Evolutionary conservation across 2,113 vertebrate species (phyloP), one percentile per base, ranked within the genome.

Genomic region (Heterocephalus glaber): DNA sequence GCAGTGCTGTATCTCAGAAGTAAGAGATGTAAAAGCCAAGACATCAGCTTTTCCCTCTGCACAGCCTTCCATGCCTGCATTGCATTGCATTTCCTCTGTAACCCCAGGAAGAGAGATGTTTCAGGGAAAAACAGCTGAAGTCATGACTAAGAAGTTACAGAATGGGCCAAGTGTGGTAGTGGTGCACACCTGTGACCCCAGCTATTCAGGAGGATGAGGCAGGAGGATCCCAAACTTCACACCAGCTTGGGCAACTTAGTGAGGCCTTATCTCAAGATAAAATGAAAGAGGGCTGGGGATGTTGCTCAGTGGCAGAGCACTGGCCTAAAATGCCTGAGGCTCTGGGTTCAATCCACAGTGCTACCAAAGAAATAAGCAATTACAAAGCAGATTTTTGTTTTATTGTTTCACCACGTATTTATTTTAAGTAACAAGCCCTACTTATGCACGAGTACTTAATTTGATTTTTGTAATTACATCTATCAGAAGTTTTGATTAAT

Each of bases 341-440:
- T 26, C 47, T 54, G 47, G 47, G 28, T 54, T 52, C 44, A 11
- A 19, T 5, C 7, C 47, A 8, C 17, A 19, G 76, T 20, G 1
- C 16, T 52, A 35, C 44, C 72, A 19, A 52, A 79, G 49, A 33
- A 20, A 8, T n/a, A 33, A 38, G 72, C 89, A 3, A 6, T 76
- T 88, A 56, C 61, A 70, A 61, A 90, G 81, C 28, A 58, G 58
- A 84, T 30, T n/a, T 82, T 90, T 61, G 56, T 82, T 84, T 58
- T 80, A 44, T 81, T n/a, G 33, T 66, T 58, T 81, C 2, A 44
- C 22, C 65, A n/a, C 26, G 24, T 82, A 54, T 24, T 52, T 87
- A 61, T 81, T 94, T 95, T 61, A 80, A 79, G 44, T 87, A 83
- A 65, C 68, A 76, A 87, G n/a, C 77, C 86, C 30, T 47, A 35